Evolutionary conservation across 1,140 invertebrate genomes (phyloP), one percentile per base, ranked within the genome.

Genomic region (Steinernema feltiae): DNA sequence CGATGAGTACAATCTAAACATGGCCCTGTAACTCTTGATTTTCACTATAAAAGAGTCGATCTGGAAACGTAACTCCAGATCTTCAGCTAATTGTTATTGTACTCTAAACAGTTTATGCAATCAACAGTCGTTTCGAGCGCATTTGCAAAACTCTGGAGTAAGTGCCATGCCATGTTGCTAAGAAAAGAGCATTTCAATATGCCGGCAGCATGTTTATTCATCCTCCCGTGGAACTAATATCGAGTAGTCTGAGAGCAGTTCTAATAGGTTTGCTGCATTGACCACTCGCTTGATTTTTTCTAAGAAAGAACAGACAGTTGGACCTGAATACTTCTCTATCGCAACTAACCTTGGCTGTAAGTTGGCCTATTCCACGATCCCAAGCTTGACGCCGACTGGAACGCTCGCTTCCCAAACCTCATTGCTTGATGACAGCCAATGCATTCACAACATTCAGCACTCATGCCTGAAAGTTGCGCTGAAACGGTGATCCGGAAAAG

Each of bases 381-480:
- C 15, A n/a, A 63, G 24, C 15, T 15, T 63, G 7, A n/a, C 41
- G 2, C 53, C 53, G 24, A 15, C 2, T 3, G 53, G 24, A 17
- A 15, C 15, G 53, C 53, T 27, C 53, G 15, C 24, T 63, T 63
- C 24, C 53, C 53, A 21, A 63, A 63, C 53, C 53, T 7, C 53
- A 63, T 63, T 21, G 53, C 53, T 21, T 63, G 53, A 63, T 63
- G 53, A 27, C 53, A 63, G 7, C 53, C 53, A 17, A 63, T 63
- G 53, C 53, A 63, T 27, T 63, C 53, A 21, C 53, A 63, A 27
- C 53, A 63, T 27, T 63, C 53, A 7, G 12, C 53, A 63, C 53
- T 63, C 53, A 63, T 63, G 15, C 53, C 53, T 63, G 24, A 7
- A 41, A 41, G 7, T 18, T 18, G n/a, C 7, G 35, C 35, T 41